Evolutionary conservation across 30 jellyfish, hydroid and myxozoan genomes (phyloP).

Genomic region (Euphysa ruthae): DNA sequence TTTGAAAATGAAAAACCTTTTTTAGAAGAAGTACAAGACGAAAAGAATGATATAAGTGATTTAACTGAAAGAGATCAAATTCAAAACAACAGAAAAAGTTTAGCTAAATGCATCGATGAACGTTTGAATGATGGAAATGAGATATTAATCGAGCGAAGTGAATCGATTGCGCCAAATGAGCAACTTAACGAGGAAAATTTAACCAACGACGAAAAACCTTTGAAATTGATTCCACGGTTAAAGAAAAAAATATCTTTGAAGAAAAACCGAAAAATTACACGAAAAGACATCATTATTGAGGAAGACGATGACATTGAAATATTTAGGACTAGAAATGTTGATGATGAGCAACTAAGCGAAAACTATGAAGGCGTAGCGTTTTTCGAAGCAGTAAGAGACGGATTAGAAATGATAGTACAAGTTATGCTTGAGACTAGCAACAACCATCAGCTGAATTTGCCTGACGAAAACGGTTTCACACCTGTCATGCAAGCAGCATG

Average conservation of each 20-base stretch:
- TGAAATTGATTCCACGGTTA: conserved; percentile 17
- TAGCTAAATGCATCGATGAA: conserved; percentile 25
- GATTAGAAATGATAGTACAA: conserved; percentile 38
- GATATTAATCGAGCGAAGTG: conserved; percentile 12
- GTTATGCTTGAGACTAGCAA: conserved; percentile 47
- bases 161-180: conserved; percentile 2
- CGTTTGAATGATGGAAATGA: conserved; percentile 19
- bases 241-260: conserved; percentile 22
- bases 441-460: conserved; percentile 20
- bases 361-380: conserved; percentile 35
- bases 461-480: conserved; percentile 51
- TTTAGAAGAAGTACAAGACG: not conserved
- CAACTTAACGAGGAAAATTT: not conserved
- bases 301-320: conserved; percentile 7
- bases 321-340: conserved; percentile 15
- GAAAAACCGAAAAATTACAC: not conserved
- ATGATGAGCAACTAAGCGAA: conserved; percentile 30
- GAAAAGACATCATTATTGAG: conserved; percentile 1
- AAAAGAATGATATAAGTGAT: not conserved
- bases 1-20: not conserved
- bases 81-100: conserved; percentile 20
- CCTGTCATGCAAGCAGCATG: conserved; percentile 60
- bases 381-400: conserved; percentile 40
- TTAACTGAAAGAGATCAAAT: not conserved
- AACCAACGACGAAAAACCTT: conserved; percentile 7